These are phyloP conservation scores for Heliconius cydno DNA, from an alignment of 2,888 invertebrate species.

Conservation along the genomic window DNA sequence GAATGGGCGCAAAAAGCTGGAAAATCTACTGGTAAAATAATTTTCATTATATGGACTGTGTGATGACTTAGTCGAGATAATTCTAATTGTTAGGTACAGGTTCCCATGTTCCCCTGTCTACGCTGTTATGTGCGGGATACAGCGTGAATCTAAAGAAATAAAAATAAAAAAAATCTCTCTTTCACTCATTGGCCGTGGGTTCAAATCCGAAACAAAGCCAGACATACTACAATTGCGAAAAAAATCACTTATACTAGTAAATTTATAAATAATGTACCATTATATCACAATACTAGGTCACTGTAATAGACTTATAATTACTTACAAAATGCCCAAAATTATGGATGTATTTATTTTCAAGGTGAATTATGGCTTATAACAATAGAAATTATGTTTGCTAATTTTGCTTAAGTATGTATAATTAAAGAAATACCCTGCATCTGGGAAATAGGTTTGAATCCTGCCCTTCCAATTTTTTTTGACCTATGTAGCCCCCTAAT, in stretches of 20 bases:
- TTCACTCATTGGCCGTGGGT: background rate
- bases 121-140: background rate
- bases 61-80: too few relatives aligned
- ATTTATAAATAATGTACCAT: constrained; percentile 9
- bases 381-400: background rate
- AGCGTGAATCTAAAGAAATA: background rate
- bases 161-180: background rate
- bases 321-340: background rate
- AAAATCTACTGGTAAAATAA: constrained; percentile 81
- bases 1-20: constrained; percentile 87
- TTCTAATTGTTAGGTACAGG: background rate
- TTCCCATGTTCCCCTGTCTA: background rate
- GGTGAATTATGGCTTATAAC: background rate
- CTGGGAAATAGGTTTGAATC: too few relatives aligned
- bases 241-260: background rate
- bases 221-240: constrained; percentile 9
- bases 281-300: background rate
- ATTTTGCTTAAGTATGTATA: background rate
- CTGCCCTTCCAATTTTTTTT: too few relatives aligned
- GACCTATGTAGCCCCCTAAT: too few relatives aligned
- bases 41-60: too few relatives aligned
- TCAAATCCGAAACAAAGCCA: background rate
- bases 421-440: background rate
- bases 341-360: constrained; percentile 14
- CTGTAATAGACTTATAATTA: background rate